phyloP scores from a whole-genome alignment of 2,888 invertebrate genomes.

The Eupithecia centaureata region DNA sequence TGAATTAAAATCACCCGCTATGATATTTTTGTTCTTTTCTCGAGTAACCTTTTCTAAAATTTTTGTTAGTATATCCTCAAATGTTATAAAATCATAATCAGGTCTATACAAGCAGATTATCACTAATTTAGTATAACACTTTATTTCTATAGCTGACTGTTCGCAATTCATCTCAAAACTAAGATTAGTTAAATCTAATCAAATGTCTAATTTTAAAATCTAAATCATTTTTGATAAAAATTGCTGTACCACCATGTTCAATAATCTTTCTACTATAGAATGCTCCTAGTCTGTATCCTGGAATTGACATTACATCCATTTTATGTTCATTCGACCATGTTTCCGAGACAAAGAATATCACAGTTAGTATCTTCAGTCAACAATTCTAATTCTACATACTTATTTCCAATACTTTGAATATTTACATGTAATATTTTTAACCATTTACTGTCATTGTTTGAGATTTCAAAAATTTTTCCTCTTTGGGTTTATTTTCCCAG shows the following conservation, averaged over 20 bases:
- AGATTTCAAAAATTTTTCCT: too few species aligned
- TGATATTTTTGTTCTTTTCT: slow-evolving; percentile 7
- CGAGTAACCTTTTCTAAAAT: not conserved
- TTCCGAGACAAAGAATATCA: not conserved
- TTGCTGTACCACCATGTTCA: slow-evolving; percentile 13
- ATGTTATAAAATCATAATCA: slow-evolving; percentile 7
- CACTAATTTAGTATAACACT: not conserved
- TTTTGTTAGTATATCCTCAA: slow-evolving; percentile 11
- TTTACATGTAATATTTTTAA: slow-evolving; percentile 8
- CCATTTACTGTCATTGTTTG: not conserved
- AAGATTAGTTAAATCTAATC: slow-evolving; percentile 1
- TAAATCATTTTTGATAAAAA: slow-evolving; percentile 8
- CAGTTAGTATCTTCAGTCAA: slow-evolving; percentile 3
- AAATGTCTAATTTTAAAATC: slow-evolving; percentile 9
- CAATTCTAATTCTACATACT: slow-evolving; percentile 8
- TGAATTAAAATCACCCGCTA: slow-evolving; percentile 16
- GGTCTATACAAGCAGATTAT: slow-evolving; percentile 11
- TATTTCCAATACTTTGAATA: slow-evolving; percentile 13
- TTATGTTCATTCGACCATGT: not conserved
- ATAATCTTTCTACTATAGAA: not conserved
- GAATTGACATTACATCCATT: not conserved
- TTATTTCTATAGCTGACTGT: slow-evolving; percentile 8
- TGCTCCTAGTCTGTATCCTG: not conserved
- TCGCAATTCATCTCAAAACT: slow-evolving; percentile 13
- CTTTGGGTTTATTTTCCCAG: not conserved